phyloP scores from a whole-genome alignment of 1,140 invertebrate species.

The Penaeus chinensis region DNA sequence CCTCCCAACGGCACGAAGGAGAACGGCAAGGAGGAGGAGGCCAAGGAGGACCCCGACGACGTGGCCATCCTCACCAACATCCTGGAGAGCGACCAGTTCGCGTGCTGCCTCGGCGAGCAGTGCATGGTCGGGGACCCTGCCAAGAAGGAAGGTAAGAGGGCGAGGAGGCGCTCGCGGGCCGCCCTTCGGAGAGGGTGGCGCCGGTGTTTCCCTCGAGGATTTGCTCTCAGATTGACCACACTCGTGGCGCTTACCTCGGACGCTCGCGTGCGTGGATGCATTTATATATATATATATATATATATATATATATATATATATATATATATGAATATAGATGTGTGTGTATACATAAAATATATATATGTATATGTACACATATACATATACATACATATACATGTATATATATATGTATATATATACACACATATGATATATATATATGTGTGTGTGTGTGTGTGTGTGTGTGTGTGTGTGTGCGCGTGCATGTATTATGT shows the following conservation, averaged over 20 bases:
- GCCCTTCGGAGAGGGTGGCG: not conserved
- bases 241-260: no score
- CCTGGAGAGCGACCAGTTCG: slow-evolving; percentile 75
- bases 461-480: not conserved
- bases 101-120: slow-evolving; percentile 78
- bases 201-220: not conserved
- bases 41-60: slow-evolving; percentile 24
- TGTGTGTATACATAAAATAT: not conserved
- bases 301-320: not conserved
- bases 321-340: not conserved
- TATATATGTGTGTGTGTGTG: slow-evolving; percentile 19
- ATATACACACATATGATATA: slow-evolving; percentile 19
- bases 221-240: not conserved
- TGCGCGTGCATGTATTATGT: not conserved
- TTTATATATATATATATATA: no score
- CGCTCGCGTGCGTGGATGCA: no score
- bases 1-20: not conserved
- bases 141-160: slow-evolving; percentile 32
- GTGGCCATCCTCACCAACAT: slow-evolving; percentile 44
- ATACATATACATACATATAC: slow-evolving; percentile 17
- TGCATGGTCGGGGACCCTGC: slow-evolving; percentile 79
- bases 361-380: not conserved
- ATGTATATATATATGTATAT: slow-evolving; percentile 13
- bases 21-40: not conserved
- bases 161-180: not conserved